phyloP scores from a whole-genome alignment of 2,888 invertebrate genomes.

The Acronicta psi region DNA sequence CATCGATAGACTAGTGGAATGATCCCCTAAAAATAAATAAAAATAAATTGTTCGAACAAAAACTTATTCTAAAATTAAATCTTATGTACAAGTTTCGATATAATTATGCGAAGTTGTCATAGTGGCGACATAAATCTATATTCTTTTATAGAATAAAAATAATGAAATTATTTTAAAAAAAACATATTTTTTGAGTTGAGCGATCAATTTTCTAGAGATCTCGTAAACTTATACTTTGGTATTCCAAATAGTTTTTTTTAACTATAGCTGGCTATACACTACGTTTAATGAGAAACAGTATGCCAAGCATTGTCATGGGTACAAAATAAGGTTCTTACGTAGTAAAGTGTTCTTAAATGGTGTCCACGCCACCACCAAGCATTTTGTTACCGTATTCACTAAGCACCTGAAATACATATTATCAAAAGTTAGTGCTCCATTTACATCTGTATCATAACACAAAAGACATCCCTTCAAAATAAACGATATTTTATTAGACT shows the following conservation, averaged over 20 bases:
- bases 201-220: conserved; percentile 71
- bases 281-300: conserved; percentile 39
- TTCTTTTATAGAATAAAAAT: conserved; percentile 30
- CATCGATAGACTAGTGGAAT: conserved; percentile 71
- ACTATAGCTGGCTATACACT: conserved; percentile 48
- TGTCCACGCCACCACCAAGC: conserved; percentile 90
- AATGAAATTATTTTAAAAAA: conserved; percentile 42
- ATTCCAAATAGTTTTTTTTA: conserved; percentile 68
- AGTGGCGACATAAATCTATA: conserved; percentile 38
- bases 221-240: conserved; percentile 80
- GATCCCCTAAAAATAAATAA: conserved; percentile 63
- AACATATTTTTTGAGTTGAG: conserved; percentile 62
- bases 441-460: not conserved
- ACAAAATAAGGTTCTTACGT: conserved; percentile 28
- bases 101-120: conserved; percentile 54
- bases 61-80: conserved; percentile 47
- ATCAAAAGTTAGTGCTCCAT: conserved; percentile 6
- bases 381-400: conserved; percentile 95
- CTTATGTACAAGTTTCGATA: conserved; percentile 64
- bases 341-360: conserved; percentile 65
- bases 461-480: not conserved
- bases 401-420: conserved; percentile 91
- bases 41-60: conserved; percentile 70
- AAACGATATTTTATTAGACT: too few species aligned
- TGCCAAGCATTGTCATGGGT: conserved; percentile 55